Percentiles rank a stretch among this genome's conserved stretches.
phyloP scores from a whole-genome alignment of 2,797 vertebrate species.

The Staurois parvus region DNA sequence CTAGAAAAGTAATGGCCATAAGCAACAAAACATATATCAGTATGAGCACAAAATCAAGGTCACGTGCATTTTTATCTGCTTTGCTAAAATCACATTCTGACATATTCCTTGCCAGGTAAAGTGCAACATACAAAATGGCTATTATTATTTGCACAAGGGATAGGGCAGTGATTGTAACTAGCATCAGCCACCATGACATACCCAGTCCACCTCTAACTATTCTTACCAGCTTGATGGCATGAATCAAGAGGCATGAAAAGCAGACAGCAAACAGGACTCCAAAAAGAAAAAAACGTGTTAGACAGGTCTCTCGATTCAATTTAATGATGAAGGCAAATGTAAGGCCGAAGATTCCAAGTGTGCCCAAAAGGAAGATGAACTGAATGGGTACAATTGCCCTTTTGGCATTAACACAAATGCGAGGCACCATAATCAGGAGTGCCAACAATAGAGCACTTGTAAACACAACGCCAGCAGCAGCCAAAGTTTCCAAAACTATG shows the following conservation, averaged over 20 bases:
- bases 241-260: slow-evolving; percentile 87
- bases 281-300: slow-evolving; percentile 89
- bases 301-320: slow-evolving; percentile 78
- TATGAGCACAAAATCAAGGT: slow-evolving; percentile 85
- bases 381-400: slow-evolving; percentile 74
- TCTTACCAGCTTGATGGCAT: slow-evolving; percentile 79
- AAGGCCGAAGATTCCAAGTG: slow-evolving; percentile 84
- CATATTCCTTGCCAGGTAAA: slow-evolving; percentile 74
- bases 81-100: accelerated
- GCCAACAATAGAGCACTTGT: slow-evolving; percentile 71
- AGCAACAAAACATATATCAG: slow-evolving; percentile 88
- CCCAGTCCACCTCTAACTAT: slow-evolving; percentile 74
- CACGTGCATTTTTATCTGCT: slow-evolving; percentile 64
- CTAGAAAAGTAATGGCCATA: slow-evolving; percentile 75
- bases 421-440: slow-evolving; percentile 70
- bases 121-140: slow-evolving; percentile 80
- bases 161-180: slow-evolving; percentile 76
- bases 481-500: slow-evolving; percentile 80
- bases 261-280: slow-evolving; percentile 86
- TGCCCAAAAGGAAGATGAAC: slow-evolving; percentile 84
- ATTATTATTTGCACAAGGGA: slow-evolving; percentile 87
- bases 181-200: slow-evolving; percentile 73
- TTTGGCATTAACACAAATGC: slow-evolving; percentile 75
- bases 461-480: slow-evolving; percentile 77
- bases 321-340: slow-evolving; percentile 89